Evolutionary conservation across 2,113 vertebrate genomes (phyloP).

Genomic region (Cebus imitator): DNA sequence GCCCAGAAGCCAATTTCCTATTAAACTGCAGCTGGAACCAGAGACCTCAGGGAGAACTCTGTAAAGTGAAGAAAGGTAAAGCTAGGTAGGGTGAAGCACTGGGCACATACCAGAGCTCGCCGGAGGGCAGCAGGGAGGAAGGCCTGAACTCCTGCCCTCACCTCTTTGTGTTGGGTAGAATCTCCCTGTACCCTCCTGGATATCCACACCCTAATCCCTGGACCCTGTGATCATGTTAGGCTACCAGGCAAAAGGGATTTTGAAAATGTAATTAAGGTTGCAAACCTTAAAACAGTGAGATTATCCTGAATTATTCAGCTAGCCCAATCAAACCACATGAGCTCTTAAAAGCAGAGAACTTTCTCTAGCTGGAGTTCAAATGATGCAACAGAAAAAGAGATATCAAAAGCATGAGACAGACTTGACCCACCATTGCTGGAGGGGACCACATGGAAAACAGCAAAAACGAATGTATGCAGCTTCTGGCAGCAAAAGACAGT

Average conservation of each 20-base stretch:
- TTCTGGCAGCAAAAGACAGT: neutral
- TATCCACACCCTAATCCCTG: neutral
- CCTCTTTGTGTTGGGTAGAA: neutral
- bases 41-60: neutral
- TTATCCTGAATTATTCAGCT: neutral
- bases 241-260: neutral
- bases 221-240: neutral
- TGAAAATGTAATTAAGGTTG: neutral
- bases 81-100: fast-evolving
- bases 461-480: neutral
- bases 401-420: neutral
- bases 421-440: neutral
- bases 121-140: neutral
- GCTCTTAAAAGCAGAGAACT: neutral
- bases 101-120: neutral
- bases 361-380: neutral
- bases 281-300: neutral
- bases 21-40: neutral
- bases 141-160: neutral
- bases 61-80: neutral
- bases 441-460: neutral
- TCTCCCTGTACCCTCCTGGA: fast-evolving
- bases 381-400: neutral
- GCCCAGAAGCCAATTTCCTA: neutral
- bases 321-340: neutral